phyloP scores from a whole-genome alignment of 2,113 vertebrate genomes.

The Anarrhichthys ocellatus region DNA sequence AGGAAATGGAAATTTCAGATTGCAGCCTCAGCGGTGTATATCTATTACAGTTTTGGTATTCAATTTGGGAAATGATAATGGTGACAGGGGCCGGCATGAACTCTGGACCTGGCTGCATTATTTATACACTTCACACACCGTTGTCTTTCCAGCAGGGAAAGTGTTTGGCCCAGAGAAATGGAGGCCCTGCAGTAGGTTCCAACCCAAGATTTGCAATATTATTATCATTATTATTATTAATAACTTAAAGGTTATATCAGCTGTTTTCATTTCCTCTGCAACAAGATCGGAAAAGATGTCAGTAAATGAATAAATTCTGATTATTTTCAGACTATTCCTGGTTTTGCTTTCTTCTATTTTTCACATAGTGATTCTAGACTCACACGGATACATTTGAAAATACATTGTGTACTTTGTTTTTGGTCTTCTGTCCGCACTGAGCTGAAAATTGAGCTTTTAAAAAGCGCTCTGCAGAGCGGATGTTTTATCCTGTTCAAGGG shows the following conservation, averaged over 20 bases:
- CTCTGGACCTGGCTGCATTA: constrained; percentile 50
- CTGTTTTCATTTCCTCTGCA: background rate
- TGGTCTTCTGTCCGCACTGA: too few species aligned
- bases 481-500: too few species aligned
- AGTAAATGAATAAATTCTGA: background rate
- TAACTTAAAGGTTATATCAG: background rate
- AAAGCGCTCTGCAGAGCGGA: too few species aligned
- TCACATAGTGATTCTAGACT: too few species aligned
- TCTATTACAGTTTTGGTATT: constrained; percentile 42
- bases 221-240: background rate
- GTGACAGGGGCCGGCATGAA: constrained; percentile 40
- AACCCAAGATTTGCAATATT: background rate
- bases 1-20: constrained; percentile 58
- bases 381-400: too few species aligned
- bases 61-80: constrained; percentile 56
- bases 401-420: too few species aligned
- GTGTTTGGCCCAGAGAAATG: background rate
- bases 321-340: background rate
- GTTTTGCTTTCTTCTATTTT: background rate
- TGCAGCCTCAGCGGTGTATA: constrained; percentile 21
- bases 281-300: background rate
- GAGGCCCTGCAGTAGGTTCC: background rate
- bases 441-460: too few species aligned
- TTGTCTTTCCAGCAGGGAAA: background rate
- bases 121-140: constrained; percentile 27